Conservation (phyloP, 2,113 vertebrate species). For the Cyanocitta stelleri region DNA sequence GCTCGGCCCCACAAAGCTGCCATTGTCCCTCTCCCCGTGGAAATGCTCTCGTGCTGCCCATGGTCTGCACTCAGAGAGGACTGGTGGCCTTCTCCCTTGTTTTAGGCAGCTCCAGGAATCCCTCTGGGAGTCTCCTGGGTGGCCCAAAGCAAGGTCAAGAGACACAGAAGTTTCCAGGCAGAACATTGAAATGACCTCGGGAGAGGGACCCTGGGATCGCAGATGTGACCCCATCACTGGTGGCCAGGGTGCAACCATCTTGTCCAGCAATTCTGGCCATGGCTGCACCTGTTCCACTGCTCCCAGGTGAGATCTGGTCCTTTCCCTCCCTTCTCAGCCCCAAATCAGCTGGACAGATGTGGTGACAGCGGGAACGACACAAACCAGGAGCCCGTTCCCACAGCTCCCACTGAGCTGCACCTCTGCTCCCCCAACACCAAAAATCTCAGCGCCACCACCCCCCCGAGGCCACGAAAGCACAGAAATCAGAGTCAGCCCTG, state of each 20-base stretch:
- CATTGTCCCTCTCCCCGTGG: neutral
- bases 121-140: neutral
- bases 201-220: neutral
- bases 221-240: neutral
- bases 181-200: neutral
- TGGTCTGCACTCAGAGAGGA: fast-evolving
- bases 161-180: neutral
- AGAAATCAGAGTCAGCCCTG: neutral
- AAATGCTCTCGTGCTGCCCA: neutral
- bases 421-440: neutral
- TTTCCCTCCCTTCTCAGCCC: neutral
- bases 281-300: neutral
- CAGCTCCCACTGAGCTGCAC: neutral
- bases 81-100: neutral
- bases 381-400: neutral
- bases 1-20: neutral
- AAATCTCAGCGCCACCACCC: neutral
- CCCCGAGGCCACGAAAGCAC: neutral
- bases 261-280: neutral
- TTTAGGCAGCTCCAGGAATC: neutral
- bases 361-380: neutral
- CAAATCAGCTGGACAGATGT: neutral
- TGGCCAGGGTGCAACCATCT: neutral
- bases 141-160: neutral
- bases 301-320: neutral